Base-by-base conservation (phyloP, 2,113 vertebrate species). In the Cyphomyrus plagiostoma region DNA sequence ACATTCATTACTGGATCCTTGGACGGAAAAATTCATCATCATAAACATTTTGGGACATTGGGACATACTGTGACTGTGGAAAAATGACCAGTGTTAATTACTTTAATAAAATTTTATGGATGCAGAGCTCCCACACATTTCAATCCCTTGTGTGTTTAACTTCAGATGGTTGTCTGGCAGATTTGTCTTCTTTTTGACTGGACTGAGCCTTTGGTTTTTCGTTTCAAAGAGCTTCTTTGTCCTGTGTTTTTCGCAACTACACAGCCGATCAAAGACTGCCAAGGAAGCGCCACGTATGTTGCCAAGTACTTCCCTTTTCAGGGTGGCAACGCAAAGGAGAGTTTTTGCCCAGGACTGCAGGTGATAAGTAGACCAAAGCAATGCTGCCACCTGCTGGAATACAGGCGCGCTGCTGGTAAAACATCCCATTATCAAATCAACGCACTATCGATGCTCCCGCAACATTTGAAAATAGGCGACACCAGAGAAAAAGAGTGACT, bases 381-480 rank as follows among this genome's bases (percentile, higher is more conserved):
- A 30, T 87, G 50, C 85, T 56, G 13, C 26, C 50, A 52, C 85
- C 85, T 87, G 85, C 85, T 87, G 85, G 85, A 87, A 4, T 49
- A 26, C 17, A 49, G 83, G 23, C 45, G 13, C 4, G 50, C n/a
- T 48, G 83, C 46, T 15, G 83, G 23, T 52, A 82, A 82, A 19
- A 42, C 19, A 82, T 2, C 39, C 19, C 35, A 21, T n/a, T 2
- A 80, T 19, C 74, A 30, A 70, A 30, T 70, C 62, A 26, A 13
- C 1, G 15, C 17, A 39, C 39, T 8, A 19, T 39, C 5, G 35
- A 42, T 2, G 35, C 13, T 15, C 6, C 30, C 13, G 4, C 30
- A 3, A 39, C 35, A 80, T 1, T 42, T 42, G 13, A 80, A 42
- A 7, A 35, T 19, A 42, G 15, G 15, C 15, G 6, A 42, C 74